Evolutionary conservation across 2,888 invertebrate genomes (phyloP).

Genomic region (Sipha maydis): DNA sequence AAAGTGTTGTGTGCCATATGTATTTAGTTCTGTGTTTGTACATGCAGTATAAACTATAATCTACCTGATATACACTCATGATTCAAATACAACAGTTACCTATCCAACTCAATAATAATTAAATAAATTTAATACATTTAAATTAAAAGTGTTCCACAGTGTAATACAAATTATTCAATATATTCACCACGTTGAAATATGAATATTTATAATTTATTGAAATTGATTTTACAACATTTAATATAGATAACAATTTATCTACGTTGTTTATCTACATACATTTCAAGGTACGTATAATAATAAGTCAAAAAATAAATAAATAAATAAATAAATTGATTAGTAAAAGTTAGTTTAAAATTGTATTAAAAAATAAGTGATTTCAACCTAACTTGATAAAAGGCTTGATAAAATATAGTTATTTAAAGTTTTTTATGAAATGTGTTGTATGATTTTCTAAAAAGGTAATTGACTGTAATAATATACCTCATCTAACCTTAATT

Average conservation of each 20-base stretch:
- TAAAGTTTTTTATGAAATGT: not conserved
- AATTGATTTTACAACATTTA: not conserved
- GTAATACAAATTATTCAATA: not conserved
- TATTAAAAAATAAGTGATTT: not conserved
- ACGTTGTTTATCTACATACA: not conserved
- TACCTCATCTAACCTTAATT: not conserved
- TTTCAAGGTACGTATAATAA: not conserved
- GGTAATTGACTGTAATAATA: not conserved
- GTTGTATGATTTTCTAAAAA: not conserved
- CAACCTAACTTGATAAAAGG: not conserved
- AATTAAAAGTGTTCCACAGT: not conserved
- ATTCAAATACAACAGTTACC: not conserved
- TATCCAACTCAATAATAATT: not conserved
- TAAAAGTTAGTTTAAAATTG: not conserved
- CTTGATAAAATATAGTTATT: too few species aligned
- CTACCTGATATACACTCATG: not conserved
- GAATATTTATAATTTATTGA: not conserved
- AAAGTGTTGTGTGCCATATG: constrained; percentile 46
- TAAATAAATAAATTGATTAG: too few species aligned
- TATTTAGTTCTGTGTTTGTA: constrained; percentile 46
- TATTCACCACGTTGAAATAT: not conserved
- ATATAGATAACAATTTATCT: constrained; percentile 5
- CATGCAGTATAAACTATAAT: constrained; percentile 6
- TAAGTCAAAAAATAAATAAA: not conserved
- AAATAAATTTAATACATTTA: not conserved